Evolutionary conservation across 2,113 vertebrate genomes (phyloP), one percentile per base, ranked within the genome.

Genomic region (Collichthys lucidus): DNA sequence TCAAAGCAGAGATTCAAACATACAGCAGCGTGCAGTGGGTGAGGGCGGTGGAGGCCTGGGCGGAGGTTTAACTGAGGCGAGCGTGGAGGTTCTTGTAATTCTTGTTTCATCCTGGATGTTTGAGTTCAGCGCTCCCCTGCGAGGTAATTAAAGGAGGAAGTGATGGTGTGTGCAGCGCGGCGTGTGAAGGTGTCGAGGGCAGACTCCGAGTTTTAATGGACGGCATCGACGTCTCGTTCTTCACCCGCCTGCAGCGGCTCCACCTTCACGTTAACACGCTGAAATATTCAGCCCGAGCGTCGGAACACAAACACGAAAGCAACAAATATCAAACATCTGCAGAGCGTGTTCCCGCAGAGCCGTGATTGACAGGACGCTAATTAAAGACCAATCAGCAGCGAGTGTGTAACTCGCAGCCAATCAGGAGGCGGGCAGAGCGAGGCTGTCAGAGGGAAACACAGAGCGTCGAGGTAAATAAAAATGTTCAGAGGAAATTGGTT

Each of bases 401-500:
- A 49, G 29, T n/a, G 20, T 22, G 52, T 44, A 50, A 16, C 0
- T 61, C 26, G 4, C 47, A 60, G 70, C 74, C 70, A 74, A 62
- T 83, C 73, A 31, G 74, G 26, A 79, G 9, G n/a, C 4, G 68
- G 42, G 55, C 4, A 44, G 19, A 53, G 5, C 22, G 22, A 26
- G 5, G 11, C 11, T 6, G 44, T 50, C 15, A 31, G 12, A 46
- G 3, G 2, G 5, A 29, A 4, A 40, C 17, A 56, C 1, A 46
- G 40, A 24, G 56, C 4, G 66, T 42, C 11, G 73, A 82, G 69
- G 53, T 74, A 80, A 87, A 87, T 82, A 79, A 78, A 90, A 87
- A 86, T 78, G 85, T 86, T 87, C 64, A 80, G 47, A 73, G 80
- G 69, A 89, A 88, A 89, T 79, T 83, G 85, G 70, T 82, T 83